Conservation (phyloP, 2,797 vertebrate species). For the Mus caroli region DNA sequence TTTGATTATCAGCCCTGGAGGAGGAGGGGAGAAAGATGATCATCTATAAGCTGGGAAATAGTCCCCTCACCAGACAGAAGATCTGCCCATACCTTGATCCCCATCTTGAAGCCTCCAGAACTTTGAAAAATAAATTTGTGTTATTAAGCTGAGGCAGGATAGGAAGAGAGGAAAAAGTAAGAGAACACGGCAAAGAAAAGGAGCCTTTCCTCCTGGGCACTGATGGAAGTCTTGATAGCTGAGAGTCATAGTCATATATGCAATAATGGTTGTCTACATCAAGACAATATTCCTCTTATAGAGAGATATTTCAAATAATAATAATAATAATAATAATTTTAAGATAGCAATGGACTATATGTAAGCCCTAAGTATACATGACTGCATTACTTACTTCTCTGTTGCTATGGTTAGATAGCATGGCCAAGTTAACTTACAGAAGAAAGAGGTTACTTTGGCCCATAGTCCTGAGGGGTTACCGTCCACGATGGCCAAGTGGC, state of each 20-base stretch:
- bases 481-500: background rate
- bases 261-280: background rate
- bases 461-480: too few relatives aligned
- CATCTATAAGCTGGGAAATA: background rate
- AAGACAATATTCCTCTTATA: background rate
- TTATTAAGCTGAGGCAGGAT: background rate
- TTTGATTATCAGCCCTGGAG: background rate
- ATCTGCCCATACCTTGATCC: background rate
- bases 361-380: background rate
- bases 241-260: background rate
- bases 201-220: too few relatives aligned
- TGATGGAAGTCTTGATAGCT: background rate
- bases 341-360: background rate
- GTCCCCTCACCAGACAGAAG: background rate
- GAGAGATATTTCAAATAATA: background rate
- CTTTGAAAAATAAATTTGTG: background rate
- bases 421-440: background rate
- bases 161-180: background rate
- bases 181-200: background rate
- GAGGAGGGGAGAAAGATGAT: background rate
- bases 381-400: background rate
- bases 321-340: background rate
- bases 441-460: too few relatives aligned
- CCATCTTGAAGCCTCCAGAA: background rate
- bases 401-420: background rate